Evolutionary conservation across 1,140 invertebrate genomes (phyloP), one percentile per base, ranked within the genome.

Genomic region (Drosophila watanabei): DNA sequence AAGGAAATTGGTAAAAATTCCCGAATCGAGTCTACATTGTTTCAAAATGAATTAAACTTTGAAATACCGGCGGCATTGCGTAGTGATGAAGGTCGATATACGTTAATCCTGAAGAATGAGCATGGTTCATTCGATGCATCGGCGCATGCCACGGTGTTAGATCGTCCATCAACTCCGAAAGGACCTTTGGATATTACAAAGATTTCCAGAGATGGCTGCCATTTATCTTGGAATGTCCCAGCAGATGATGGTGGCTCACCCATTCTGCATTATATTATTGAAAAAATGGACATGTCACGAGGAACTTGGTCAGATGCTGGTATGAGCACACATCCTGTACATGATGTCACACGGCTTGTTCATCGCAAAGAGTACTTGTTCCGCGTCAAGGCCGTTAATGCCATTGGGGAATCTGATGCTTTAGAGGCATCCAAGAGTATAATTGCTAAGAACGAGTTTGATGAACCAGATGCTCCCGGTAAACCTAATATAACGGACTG

Each of bases 251-350:
- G 98, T 73, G 98, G 98, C 39, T 97, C 97, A 60, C 98, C 98
- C 14, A 98, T 99, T 87, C 94, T 98, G n/a, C 98, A 99, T 93
- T 99, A 99, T 89, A 94, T 99, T 35, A 95, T 99, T 64, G 98
- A 99, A 93, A 99, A 99, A 94, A 99, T 99, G 97, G 99, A 99
- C 89, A 95, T 98, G 2, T 96, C 97, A 2, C 95, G 98, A 73
- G 98, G 98, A 59, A 98, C 98, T 5, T 99, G 99, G 99, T 96
- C 97, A 18, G 98, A 98, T 93, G 98, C 97, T 82, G 97, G 97
- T 41, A 97, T 97, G 96, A 96, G 97, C 71, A 97, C 96, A 68
- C 95, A 96, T 75, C 95, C 98, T 5, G 97, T 96, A 30, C 97
- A 97, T 83, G 96, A 98, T 90, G 97, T 99, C 0, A 96, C 95